These are phyloP conservation scores for Drosophila takahashii DNA, from an alignment of 1,140 invertebrate species.

Conservation along the genomic window DNA sequence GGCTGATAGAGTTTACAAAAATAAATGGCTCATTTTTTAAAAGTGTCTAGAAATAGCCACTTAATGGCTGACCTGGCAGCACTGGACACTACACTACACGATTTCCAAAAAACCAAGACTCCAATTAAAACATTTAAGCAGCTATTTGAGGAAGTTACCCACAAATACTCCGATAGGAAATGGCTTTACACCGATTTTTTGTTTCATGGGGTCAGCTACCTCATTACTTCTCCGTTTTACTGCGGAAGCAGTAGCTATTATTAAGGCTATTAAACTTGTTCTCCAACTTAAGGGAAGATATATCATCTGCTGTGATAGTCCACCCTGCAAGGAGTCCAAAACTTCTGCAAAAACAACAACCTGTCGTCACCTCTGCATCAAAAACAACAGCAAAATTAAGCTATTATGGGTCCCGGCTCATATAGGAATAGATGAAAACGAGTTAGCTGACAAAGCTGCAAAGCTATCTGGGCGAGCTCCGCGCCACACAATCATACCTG, in stretches of 20 bases:
- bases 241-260: constrained; percentile 13
- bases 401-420: not conserved
- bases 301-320: constrained; percentile 5
- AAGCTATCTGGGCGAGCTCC: constrained; percentile 1
- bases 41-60: too few relatives aligned
- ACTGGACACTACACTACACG: constrained; percentile 5
- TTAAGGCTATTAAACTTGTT: not conserved
- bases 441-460: constrained; percentile 1
- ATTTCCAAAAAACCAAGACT: constrained; percentile 4
- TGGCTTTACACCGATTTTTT: constrained; percentile 1
- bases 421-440: not conserved
- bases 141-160: not conserved
- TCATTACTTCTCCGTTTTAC: constrained; percentile 7
- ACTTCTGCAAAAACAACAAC: not conserved
- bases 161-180: not conserved
- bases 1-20: too few relatives aligned
- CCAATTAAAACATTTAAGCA: not conserved
- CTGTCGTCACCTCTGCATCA: not conserved
- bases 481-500: constrained; percentile 15
- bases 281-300: not conserved
- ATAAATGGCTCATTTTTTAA: too few relatives aligned
- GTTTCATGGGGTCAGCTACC: constrained; percentile 3
- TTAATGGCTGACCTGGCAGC: too few relatives aligned
- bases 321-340: constrained; percentile 5
- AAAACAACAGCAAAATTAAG: not conserved